Base-by-base conservation (phyloP, 2,888 invertebrate species). In the Leucozona laternaria region DNA sequence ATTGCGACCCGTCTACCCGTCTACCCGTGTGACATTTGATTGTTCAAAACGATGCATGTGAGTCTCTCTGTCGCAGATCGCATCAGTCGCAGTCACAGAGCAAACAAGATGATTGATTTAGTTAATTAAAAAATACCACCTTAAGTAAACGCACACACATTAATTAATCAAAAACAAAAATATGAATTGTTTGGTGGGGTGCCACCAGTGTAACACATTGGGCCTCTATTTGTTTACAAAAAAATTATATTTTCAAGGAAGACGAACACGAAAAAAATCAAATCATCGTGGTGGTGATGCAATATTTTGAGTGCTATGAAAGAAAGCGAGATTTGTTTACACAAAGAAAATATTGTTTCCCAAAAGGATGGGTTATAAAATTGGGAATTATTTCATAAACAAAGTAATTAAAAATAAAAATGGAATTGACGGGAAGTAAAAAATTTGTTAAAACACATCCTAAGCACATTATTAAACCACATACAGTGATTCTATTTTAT, bases 361-460 rank as follows among this genome's bases (percentile, higher is more conserved):
- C 34, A 53, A 64, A 75, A 55, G 70, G 37, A 50, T 62, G 37
- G 60, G 17, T 57, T 57, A 80, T 81, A 58, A 40, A 71, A 40
- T 64, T 50, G 1, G 45, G 37, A 62, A 60, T 62, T 62, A 71
- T 71, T 31, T 55, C 66, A 72, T 72, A 82, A 77, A 77, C 78
- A 82, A 60, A 73, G 68, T 72, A 78, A 82, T 72, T 77, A 78
- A 66, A 66, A 72, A 77, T 66, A 22, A 71, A 66, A 72, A 66
- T 58, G 50, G 13, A 45, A 15, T 64, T 77, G 45, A 31, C 57
- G 50, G 55, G 48, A 57, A 64, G 37, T 25, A 31, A 31, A 31
- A 28, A 37, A 13, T 45, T 34, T 50, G 15, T 22, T 66, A 22
- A 25, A 28, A 57, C 55, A 77, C 60, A 66, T 82, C 68, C 68